Evolutionary conservation across 2,797 vertebrate genomes (phyloP), one percentile per base, ranked within the genome.

Genomic region (Moxostoma hubbsi): DNA sequence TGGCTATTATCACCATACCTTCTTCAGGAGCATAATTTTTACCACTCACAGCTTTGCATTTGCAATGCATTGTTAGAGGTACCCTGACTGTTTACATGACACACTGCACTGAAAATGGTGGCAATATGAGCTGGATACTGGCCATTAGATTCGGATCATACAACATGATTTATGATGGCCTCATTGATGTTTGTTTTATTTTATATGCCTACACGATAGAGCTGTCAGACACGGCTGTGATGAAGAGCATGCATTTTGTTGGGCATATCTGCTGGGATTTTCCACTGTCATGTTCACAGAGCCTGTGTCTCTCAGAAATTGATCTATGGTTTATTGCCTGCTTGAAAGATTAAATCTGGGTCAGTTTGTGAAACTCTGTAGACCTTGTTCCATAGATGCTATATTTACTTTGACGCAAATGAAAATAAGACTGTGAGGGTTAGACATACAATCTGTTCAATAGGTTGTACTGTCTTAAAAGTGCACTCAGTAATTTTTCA

Each of bases 201-300:
- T 81, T 84, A 86, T 93, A 88, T 90, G 82, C 85, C 82, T 88
- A 88, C 86, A 89, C 87, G 87, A 91, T 85, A 82, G 75, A 57
- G 62, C 85, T 88, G 87, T 89, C 89, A 88, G 79, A 89, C 80
- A 62, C 82, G 89, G 92, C 72, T 71, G 81, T 88, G 87, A 91
- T 87, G 88, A 92, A 90, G 83, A 82, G 79, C 75, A 62, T 43
- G 36, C 62, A 58, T 66, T 70, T 45, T 36, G 47, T 57, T n/a
- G 72, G 24, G 64, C 65, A 53, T 59, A 65, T 79, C 81, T 75
- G 77, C 16, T 78, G 69, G 65, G 76, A 77, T 77, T 70, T 79
- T 77, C 46, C 69, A 79, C 61, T 69, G 65, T 73, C 70, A 68
- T 68, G 54, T 74, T 77, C 47, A 58, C 57, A 53, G 9, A 65